Percentiles rank a stretch among this genome's conserved stretches.
Conservation (phyloP, 2,113 vertebrate species). For the Salvelinus sp. region DNA sequence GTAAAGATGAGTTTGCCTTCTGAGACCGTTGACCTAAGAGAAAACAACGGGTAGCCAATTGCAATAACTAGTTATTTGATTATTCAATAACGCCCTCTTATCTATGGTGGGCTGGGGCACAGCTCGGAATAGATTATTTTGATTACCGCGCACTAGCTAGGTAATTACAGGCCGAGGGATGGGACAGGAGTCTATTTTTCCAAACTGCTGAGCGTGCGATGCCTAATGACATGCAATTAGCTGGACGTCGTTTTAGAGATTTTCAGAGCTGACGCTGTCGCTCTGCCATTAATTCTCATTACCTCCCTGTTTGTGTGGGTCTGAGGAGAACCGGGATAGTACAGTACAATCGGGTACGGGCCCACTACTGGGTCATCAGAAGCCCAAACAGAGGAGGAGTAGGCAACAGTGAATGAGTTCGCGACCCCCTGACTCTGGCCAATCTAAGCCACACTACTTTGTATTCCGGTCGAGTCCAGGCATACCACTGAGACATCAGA, state of each 20-base stretch:
- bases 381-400: not conserved
- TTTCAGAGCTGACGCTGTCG: conserved; percentile 40
- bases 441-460: not conserved
- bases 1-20: conserved; percentile 26
- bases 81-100: conserved; percentile 29
- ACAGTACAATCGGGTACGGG: not conserved
- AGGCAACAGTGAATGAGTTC: not conserved
- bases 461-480: not conserved
- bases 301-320: conserved; percentile 30
- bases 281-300: conserved; percentile 60
- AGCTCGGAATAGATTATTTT: conserved; percentile 38
- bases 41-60: conserved; percentile 44
- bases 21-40: conserved; percentile 33
- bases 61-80: conserved; percentile 46
- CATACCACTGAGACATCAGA: no score
- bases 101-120: conserved; percentile 26
- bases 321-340: not conserved
- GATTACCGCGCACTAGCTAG: conserved; percentile 50
- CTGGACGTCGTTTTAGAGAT: conserved; percentile 54
- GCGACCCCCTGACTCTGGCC: not conserved
- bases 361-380: not conserved
- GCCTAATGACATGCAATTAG: conserved; percentile 68
- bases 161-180: conserved; percentile 36
- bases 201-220: conserved; percentile 62
- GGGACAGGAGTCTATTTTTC: conserved; percentile 37